A percentile compares a stretch with the other conserved stretches of the same genome.
These are phyloP conservation scores for Pteria penguin DNA, from an alignment of 2,888 invertebrate species.

Conservation along the genomic window DNA sequence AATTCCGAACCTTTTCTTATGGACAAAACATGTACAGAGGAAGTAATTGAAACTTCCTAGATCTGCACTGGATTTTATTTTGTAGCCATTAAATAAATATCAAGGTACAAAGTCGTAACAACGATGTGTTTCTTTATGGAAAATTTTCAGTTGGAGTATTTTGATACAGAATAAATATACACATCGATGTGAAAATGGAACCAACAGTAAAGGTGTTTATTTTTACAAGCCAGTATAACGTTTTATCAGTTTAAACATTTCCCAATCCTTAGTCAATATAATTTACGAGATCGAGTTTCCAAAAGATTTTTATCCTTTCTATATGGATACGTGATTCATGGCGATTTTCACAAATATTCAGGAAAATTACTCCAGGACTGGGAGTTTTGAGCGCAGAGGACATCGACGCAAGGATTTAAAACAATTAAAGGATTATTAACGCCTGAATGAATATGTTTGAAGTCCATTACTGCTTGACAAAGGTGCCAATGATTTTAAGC, in stretches of 20 bases:
- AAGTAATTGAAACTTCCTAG: too few species aligned
- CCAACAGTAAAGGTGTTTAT: not conserved
- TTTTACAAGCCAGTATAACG: not conserved
- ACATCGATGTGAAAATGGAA: not conserved
- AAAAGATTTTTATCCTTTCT: not conserved
- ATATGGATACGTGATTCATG: not conserved
- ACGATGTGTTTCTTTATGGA: too few species aligned
- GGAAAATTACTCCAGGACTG: not conserved
- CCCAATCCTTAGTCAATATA: not conserved
- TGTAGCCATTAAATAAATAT: too few species aligned
- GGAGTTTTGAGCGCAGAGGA: not conserved
- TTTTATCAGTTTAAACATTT: not conserved
- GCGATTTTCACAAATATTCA: slow-evolving; percentile 4
- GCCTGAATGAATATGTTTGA: not conserved
- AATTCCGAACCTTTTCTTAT: too few species aligned
- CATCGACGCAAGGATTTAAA: not conserved
- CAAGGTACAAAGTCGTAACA: too few species aligned
- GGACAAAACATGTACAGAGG: too few species aligned
- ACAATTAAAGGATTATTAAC: slow-evolving; percentile 10
- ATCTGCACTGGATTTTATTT: too few species aligned
- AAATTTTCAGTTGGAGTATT: too few species aligned
- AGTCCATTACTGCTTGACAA: slow-evolving; percentile 15
- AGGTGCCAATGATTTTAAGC: slow-evolving; percentile 10
- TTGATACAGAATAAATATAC: not conserved
- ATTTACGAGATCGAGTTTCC: not conserved